Base-by-base conservation (phyloP, 2,113 vertebrate species). In the Emydocephalus ijimae region DNA sequence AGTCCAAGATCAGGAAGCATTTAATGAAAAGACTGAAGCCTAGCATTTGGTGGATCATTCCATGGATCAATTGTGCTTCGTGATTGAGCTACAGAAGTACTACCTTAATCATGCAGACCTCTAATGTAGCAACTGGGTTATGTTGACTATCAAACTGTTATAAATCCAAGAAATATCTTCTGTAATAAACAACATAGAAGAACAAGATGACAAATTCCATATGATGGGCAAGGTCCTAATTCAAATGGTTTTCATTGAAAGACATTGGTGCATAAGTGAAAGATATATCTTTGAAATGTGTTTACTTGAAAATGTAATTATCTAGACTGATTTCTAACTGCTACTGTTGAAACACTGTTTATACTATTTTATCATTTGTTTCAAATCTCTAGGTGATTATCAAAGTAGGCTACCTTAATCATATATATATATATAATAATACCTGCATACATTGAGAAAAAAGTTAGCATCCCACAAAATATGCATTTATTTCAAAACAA, bases 351-450 rank as follows among this genome's bases (percentile, higher is more conserved):
- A 91, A 90, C 93, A 92, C 92, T 95, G 90, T 94, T 96, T 96
- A 52, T 95, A 95, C 95, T 93, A 92, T 96, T 96, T 95, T 91
- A 93, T 94, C 93, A 95, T 95, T 95, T 95, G 59, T 91, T 48
- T 91, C 90, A 92, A 94, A 89, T 92, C 90, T 95, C 88, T 94
- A 92, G 92, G 61, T 12, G 74, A 94, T 96, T 95, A 94, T 85
- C 85, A 94, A 95, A 96, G 94, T 94, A 94, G 94, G 59, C 20
- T 15, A 26, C 14, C 95, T 96, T 93, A 69, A 64, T 95, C 95
- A 94, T 92, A 26, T 59, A 24, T 34, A 52, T 52, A 52, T 52
- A 39, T 39, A 39, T 39, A 39, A 39, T 39, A 52, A 50, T 39
- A 90, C 90, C 74, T 50, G 45, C 85, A 52, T 18, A 45, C 45